phyloP scores from a whole-genome alignment of 1,140 invertebrate species.

The Pseudomyrmex flavicornis region DNA sequence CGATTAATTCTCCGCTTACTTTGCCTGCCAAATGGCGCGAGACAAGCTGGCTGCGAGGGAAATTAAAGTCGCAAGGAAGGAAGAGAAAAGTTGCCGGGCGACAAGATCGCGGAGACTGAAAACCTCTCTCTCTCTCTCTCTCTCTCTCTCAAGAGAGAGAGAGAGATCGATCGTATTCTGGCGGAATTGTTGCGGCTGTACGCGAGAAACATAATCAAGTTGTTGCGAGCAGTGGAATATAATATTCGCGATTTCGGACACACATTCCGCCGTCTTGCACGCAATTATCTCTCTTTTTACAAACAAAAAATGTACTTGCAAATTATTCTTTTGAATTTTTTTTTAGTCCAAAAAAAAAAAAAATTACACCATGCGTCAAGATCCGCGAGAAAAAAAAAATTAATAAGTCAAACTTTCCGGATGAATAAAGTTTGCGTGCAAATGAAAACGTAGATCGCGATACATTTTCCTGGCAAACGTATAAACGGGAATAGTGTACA shows the following conservation, averaged over 20 bases:
- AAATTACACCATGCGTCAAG: too few relatives aligned
- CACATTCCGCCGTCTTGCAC: slow-evolving; percentile 13
- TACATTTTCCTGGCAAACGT: background rate
- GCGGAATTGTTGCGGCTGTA: slow-evolving; percentile 14
- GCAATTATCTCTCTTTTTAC: background rate
- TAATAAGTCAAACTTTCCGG: background rate
- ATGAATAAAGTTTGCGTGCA: background rate
- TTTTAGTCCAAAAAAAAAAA: too few relatives aligned
- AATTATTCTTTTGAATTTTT: too few relatives aligned
- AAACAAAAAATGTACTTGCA: background rate
- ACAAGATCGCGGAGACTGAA: background rate
- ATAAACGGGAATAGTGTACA: background rate
- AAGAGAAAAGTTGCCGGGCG: slow-evolving; percentile 46
- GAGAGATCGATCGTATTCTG: slow-evolving; percentile 43
- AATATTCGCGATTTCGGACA: slow-evolving; percentile 24
- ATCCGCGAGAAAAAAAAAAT: background rate
- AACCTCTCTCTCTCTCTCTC: slow-evolving; percentile 18
- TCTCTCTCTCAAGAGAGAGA: too few relatives aligned
- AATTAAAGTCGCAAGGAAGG: slow-evolving; percentile 62
- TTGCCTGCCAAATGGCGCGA: slow-evolving; percentile 76
- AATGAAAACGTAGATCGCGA: background rate
- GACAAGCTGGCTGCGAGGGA: slow-evolving; percentile 64
- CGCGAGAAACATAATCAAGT: slow-evolving; percentile 25
- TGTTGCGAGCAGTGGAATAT: background rate
- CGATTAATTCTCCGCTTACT: slow-evolving; percentile 82